Evolutionary conservation across 2,113 vertebrate species (phyloP), one percentile per base, ranked within the genome.

Genomic region (Anoura caudifer): DNA sequence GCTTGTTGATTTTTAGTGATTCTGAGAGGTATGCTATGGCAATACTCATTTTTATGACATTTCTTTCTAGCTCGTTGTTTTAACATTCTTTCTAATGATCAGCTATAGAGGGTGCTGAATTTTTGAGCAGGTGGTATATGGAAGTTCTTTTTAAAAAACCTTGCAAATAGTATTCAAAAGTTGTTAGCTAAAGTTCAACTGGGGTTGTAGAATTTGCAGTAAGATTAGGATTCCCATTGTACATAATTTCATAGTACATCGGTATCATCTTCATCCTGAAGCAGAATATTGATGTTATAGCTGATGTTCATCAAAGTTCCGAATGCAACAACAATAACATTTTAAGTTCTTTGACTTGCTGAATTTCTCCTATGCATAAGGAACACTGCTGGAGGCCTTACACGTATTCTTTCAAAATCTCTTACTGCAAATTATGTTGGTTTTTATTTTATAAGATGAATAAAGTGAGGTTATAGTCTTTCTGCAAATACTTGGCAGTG

Each of bases 61-160:
- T 96, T 96, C 61, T 81, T n/a, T 95, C 85, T 72, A 50, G 2
- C 47, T 97, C 92, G 54, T 50, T 65, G 19, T 89, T 86, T 87
- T 96, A 79, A 52, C 72, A 92, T 96, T 52, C 38, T 84, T 83
- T 59, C 86, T 89, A 90, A 90, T 93, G 61, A 38, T 52, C 94
- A 95, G 38, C 47, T 93, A 72, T 16, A 95, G 70, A 84, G 33
- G 11, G 28, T 33, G 22, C 28, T 91, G 22, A 84, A 67, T 87
- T 79, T 93, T 13, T 94, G 72, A 94, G 41, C 87, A 96, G 36
- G 22, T 96, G 65, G 54, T 24, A n/a, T 95, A 56, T 94, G 67
- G 14, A n/a, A 91, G n/a, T 97, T 96, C 56, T 38, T 97, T 96
- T 67, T n/a, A 93, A 94, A 54, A 96, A 94, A 31, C 20, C 41